Evolutionary conservation across 2,888 invertebrate species (phyloP).

Genomic region (Caenorhabditis sp.): DNA sequence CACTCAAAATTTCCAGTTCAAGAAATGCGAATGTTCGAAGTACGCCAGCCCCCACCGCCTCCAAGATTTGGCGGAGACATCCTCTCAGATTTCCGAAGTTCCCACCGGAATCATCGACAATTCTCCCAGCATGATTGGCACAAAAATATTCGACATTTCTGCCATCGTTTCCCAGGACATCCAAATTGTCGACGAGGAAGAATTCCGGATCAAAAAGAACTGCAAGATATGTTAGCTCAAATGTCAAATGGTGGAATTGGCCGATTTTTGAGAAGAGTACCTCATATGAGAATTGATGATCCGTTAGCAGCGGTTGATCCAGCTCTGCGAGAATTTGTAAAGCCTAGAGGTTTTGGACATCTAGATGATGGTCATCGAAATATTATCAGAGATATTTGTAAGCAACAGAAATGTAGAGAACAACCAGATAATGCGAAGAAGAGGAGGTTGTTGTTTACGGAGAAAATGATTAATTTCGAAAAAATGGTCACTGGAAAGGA

Average conservation of each 20-base stretch:
- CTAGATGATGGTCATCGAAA: slow-evolving; percentile 14
- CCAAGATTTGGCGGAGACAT: slow-evolving; percentile 21
- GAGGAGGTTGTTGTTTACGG: slow-evolving; percentile 29
- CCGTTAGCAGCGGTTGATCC: slow-evolving; percentile 36
- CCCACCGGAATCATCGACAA: slow-evolving; percentile 19
- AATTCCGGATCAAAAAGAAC: slow-evolving; percentile 36
- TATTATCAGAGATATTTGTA: slow-evolving; percentile 34
- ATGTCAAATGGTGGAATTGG: slow-evolving; percentile 37
- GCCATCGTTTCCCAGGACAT: slow-evolving; percentile 51
- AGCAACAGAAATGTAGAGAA: slow-evolving; percentile 30
- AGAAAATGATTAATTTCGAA: slow-evolving; percentile 39
- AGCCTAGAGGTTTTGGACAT: slow-evolving; percentile 25
- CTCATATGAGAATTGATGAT: slow-evolving; percentile 46
- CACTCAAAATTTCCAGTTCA: background rate
- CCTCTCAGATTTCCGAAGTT: slow-evolving; percentile 3
- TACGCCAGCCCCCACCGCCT: slow-evolving; percentile 27
- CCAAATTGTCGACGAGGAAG: slow-evolving; percentile 44
- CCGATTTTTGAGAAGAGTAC: slow-evolving; percentile 38
- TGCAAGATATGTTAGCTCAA: slow-evolving; percentile 33
- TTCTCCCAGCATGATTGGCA: slow-evolving; percentile 34
- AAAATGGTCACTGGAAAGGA: slow-evolving; percentile 31
- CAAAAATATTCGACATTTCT: slow-evolving; percentile 39
- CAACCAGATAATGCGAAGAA: slow-evolving; percentile 41
- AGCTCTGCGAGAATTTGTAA: slow-evolving; percentile 10
- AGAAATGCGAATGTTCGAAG: slow-evolving; percentile 1